Conservation (phyloP, 1,140 invertebrate species). For the Pygmarrhopalites habei region DNA sequence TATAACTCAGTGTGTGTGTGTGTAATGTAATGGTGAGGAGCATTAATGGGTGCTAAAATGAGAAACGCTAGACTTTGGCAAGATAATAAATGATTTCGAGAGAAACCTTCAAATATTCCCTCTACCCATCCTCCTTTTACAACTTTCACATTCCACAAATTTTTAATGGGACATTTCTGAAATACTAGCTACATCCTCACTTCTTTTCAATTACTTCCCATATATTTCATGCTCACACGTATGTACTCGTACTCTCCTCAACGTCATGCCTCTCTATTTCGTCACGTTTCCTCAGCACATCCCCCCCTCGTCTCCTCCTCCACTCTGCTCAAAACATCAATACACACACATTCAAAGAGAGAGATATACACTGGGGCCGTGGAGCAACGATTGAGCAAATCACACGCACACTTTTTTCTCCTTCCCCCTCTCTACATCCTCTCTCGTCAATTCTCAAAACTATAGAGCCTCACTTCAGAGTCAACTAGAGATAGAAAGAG, state of each 20-base stretch:
- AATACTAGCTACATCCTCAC: conserved; percentile 15
- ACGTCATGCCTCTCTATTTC: not conserved
- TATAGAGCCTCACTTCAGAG: too few species aligned
- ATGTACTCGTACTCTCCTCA: not conserved
- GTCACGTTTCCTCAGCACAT: not conserved
- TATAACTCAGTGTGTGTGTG: too few species aligned
- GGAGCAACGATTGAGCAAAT: too few species aligned
- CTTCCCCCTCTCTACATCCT: too few species aligned
- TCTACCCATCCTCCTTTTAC: conserved; percentile 14
- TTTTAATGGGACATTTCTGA: conserved; percentile 29
- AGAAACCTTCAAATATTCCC: not conserved
- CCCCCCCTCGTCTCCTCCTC: too few species aligned
- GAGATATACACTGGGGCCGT: too few species aligned
- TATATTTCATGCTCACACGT: conserved; percentile 1
- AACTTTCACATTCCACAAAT: conserved; percentile 25
- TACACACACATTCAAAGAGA: too few species aligned
- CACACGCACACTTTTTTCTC: too few species aligned
- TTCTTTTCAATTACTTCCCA: conserved; percentile 18
- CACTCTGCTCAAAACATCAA: too few species aligned
- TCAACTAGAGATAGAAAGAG: too few species aligned
- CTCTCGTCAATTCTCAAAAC: too few species aligned
- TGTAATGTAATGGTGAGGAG: not conserved
- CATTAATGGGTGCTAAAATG: conserved; percentile 17
- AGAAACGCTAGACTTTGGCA: conserved; percentile 17
- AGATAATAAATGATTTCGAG: conserved; percentile 20